Base-by-base conservation (phyloP, 2,888 invertebrate genomes). In the Diaprepes abbreviatus region DNA sequence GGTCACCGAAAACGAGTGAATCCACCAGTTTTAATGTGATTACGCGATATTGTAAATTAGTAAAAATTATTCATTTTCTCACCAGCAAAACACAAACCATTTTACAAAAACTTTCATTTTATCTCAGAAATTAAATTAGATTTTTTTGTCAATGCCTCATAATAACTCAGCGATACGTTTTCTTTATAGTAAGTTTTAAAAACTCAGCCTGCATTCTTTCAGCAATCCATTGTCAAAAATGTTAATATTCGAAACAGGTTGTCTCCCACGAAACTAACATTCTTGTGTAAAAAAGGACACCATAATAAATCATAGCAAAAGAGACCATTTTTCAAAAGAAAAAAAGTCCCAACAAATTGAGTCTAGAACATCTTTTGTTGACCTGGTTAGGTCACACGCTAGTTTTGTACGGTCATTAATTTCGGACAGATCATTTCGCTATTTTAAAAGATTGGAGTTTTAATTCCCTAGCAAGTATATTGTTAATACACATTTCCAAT, bases 301-400 rank as follows among this genome's bases (percentile, higher is more conserved):
- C 17, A 43, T 57, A 17, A 68, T 69, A 63, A 69, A 69, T 69
- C 68, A 69, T 69, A 38, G 33, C n/a, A 57, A 63, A 58, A 48
- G 17, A 21, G 63, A 24, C 50, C 63, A 64, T 69, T 69, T 65
- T 64, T 65, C 64, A 64, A 59, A 54, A 64, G 57, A 63, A 69
- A 52, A 50, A 64, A 35, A 33, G 24, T 57, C 59, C 21, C 33
- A 69, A 69, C 69, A 69, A 69, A 69, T 67, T 69, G 68, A 63
- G 55, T 35, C 63, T 16, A 57, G 54, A 48, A 57, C 43, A 58
- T 55, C 66, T 35, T 60, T 55, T 67, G 60, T 67, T 60, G 62
- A 55, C 54, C 62, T 40, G 62, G 54, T 62, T 60, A 67, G 43
- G 67, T 67, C 67, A 40, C 67, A 67, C 67, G 67, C 67, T 67